Conservation (phyloP, 2,113 vertebrate species). For the Bubo bubo region DNA sequence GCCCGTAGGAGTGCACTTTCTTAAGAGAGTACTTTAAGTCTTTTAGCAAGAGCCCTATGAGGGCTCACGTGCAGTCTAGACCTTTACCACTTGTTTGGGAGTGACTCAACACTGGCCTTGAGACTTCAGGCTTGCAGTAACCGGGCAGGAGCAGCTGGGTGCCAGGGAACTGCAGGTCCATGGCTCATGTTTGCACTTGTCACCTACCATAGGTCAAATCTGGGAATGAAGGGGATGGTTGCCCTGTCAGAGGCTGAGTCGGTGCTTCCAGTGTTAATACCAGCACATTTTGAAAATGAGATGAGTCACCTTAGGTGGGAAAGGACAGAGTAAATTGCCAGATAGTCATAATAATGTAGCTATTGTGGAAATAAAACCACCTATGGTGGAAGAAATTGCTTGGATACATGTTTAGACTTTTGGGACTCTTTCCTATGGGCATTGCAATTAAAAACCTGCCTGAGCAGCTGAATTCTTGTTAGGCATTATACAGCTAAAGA, state of each 20-base stretch:
- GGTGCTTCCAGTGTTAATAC: neutral
- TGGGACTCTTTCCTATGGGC: neutral
- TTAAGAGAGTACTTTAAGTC: neutral
- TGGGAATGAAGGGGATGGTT: neutral
- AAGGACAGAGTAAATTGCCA: neutral
- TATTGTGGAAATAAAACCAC: neutral
- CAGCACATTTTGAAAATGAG: neutral
- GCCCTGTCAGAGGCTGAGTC: neutral
- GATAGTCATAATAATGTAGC: neutral
- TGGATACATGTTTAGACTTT: neutral
- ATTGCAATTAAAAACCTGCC: neutral
- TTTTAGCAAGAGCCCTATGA: neutral
- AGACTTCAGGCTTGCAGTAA: neutral
- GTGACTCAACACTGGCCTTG: neutral
- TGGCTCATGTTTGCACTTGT: neutral
- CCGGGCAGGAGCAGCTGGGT: neutral
- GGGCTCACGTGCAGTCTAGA: neutral
- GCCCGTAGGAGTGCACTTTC: neutral
- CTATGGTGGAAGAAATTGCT: neutral
- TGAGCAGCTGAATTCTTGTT: neutral
- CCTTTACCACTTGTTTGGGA: fast-evolving
- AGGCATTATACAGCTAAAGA: neutral
- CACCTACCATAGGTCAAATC: neutral
- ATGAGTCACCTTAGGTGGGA: neutral
- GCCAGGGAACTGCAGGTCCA: neutral